Evolutionary conservation across 2,797 vertebrate genomes (phyloP).

Genomic region (Danio jaintianensis): DNA sequence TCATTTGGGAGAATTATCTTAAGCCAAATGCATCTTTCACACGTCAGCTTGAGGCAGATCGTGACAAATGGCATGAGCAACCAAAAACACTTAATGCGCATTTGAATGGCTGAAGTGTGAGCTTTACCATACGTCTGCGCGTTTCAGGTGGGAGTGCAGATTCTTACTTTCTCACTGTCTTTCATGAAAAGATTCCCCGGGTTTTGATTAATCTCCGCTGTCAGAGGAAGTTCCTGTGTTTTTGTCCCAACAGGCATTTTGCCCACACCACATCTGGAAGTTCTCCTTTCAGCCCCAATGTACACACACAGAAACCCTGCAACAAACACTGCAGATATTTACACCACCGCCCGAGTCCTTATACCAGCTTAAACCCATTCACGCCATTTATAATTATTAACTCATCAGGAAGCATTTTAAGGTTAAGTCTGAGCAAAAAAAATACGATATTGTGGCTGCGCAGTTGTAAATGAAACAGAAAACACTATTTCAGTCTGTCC

Average conservation of each 20-base stretch:
- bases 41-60: constrained; percentile 47
- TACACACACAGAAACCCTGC: not conserved
- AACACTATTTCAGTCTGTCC: no score
- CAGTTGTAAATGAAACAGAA: not conserved
- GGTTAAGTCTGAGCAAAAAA: not conserved
- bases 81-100: not conserved
- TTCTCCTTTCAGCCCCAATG: constrained; percentile 58
- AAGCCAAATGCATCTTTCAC: not conserved
- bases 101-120: constrained; percentile 9
- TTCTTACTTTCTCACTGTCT: constrained; percentile 29
- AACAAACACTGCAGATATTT: not conserved
- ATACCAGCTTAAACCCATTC: not conserved
- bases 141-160: constrained; percentile 1
- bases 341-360: constrained; percentile 15
- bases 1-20: constrained; percentile 11
- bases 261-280: constrained; percentile 84
- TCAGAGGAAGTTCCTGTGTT: constrained; percentile 80
- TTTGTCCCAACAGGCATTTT: constrained; percentile 62
- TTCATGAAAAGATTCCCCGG: constrained; percentile 70
- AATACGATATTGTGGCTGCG: not conserved
- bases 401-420: not conserved
- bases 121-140: constrained; percentile 15
- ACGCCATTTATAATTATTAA: not conserved
- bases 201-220: constrained; percentile 79
- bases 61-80: constrained; percentile 66